phyloP scores from a whole-genome alignment of 2,888 invertebrate species.

The Cryptocephalus moraei region DNA sequence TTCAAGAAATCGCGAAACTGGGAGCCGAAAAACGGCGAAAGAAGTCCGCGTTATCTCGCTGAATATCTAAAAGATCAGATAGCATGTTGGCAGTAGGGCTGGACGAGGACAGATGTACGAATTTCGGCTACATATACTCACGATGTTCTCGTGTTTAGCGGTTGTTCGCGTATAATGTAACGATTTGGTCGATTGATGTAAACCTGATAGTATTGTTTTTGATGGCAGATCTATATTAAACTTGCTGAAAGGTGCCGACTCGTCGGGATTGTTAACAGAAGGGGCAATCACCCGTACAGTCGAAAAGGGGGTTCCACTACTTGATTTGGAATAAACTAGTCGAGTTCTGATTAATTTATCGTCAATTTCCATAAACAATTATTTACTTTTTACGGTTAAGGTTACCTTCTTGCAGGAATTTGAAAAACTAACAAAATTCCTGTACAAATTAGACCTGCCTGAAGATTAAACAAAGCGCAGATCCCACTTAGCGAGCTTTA shows the following conservation, averaged over 20 bases:
- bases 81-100: background rate
- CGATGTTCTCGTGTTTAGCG: conserved; percentile 24
- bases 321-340: no score
- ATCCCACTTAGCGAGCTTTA: no score
- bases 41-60: conserved; percentile 12
- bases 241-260: background rate
- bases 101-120: conserved; percentile 13
- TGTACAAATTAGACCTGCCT: no score
- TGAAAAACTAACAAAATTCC: no score
- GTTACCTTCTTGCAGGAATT: no score
- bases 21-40: conserved; percentile 9
- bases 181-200: conserved; percentile 28
- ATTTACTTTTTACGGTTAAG: no score
- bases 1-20: conserved; percentile 8
- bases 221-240: conserved; percentile 22
- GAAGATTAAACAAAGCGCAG: no score
- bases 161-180: conserved; percentile 27
- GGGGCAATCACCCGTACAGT: no score
- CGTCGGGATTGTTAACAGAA: no score
- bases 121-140: conserved; percentile 15
- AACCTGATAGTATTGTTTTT: conserved; percentile 29
- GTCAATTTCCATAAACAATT: no score
- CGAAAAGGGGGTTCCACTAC: no score
- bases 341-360: background rate
- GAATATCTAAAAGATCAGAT: conserved; percentile 16